A percentile compares a stretch with the other conserved stretches of the same genome.
phyloP scores from a whole-genome alignment of 1,140 invertebrate species.

The Ylistrum balloti region DNA sequence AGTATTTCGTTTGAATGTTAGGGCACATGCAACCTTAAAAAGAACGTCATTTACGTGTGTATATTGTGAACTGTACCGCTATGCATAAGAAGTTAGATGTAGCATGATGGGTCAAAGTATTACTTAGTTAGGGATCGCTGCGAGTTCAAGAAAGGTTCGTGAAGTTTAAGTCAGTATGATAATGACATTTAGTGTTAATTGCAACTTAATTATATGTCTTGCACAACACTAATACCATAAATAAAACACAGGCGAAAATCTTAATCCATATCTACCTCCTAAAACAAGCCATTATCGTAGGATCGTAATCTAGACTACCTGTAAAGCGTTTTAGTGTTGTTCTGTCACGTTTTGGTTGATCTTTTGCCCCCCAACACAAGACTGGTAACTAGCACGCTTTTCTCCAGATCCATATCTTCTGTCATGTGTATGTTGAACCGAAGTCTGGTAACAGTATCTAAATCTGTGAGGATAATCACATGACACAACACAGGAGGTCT shows the following conservation, averaged over 20 bases:
- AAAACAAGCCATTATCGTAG: not conserved
- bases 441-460: not conserved
- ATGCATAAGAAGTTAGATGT: too few species aligned
- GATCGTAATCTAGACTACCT: not conserved
- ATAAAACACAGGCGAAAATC: not conserved
- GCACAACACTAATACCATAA: not conserved
- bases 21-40: too few species aligned
- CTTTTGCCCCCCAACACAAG: not conserved
- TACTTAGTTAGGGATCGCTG: too few species aligned
- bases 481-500: not conserved
- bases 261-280: not conserved
- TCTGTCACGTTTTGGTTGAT: not conserved
- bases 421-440: not conserved
- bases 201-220: constrained; percentile 2
- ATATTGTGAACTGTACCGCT: too few species aligned
- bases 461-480: not conserved
- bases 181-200: not conserved
- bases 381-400: constrained; percentile 22
- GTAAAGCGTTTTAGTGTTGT: not conserved
- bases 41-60: too few species aligned
- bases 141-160: not conserved
- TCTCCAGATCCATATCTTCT: constrained; percentile 8
- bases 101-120: too few species aligned
- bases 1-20: too few species aligned
- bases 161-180: constrained; percentile 12